A percentile compares a stretch with the other conserved stretches of the same genome.
These are phyloP conservation scores for Corydoras maculifer DNA, from an alignment of 2,113 vertebrate species.

Conservation along the genomic window DNA sequence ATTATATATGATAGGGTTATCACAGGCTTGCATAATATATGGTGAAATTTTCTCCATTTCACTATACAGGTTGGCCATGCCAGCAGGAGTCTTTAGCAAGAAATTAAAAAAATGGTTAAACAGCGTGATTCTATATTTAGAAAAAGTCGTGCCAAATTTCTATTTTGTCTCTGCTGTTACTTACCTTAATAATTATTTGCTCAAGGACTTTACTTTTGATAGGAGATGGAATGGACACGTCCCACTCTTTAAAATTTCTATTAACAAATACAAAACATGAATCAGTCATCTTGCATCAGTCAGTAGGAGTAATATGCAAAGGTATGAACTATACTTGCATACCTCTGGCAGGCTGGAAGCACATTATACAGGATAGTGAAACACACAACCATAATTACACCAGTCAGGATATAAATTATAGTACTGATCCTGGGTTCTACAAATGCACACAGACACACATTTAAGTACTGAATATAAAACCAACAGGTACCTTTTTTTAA, in stretches of 20 bases:
- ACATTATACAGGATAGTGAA: slow-evolving; percentile 48
- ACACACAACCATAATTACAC: slow-evolving; percentile 18
- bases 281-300: too few species aligned
- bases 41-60: slow-evolving; percentile 28
- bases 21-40: slow-evolving; percentile 25
- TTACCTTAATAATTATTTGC: slow-evolving; percentile 39
- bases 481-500: too few species aligned
- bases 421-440: slow-evolving; percentile 39
- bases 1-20: slow-evolving; percentile 25
- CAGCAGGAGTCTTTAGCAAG: slow-evolving; percentile 11
- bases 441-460: not conserved
- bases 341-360: slow-evolving; percentile 56
- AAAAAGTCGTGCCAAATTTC: not conserved
- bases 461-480: not conserved
- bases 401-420: slow-evolving; percentile 44
- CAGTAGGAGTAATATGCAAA: too few species aligned
- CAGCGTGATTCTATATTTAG: not conserved
- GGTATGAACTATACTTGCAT: not conserved
- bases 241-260: slow-evolving; percentile 40
- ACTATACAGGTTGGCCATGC: slow-evolving; percentile 11
- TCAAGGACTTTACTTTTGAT: slow-evolving; percentile 47
- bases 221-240: slow-evolving; percentile 45
- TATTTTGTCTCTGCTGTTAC: not conserved
- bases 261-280: not conserved
- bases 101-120: not conserved